These are phyloP conservation scores for Chloroceryle amazona DNA, from an alignment of 2,797 vertebrate species.

Conservation along the genomic window DNA sequence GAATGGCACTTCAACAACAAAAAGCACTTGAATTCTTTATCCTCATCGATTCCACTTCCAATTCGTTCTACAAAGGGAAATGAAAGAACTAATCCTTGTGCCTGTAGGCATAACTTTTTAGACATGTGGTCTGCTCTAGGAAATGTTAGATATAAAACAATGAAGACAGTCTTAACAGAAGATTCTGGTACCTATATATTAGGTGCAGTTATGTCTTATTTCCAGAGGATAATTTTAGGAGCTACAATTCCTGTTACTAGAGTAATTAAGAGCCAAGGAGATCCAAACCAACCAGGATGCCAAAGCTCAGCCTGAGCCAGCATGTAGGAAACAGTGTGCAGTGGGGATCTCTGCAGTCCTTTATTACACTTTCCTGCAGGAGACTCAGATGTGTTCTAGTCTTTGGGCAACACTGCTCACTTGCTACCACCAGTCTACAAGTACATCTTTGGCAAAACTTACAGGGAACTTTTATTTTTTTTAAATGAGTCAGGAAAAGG, in stretches of 20 bases:
- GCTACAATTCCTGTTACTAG: not conserved
- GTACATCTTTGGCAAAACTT: not conserved
- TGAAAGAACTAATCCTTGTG: too few relatives aligned
- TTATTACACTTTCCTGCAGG: not conserved
- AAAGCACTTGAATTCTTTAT: not conserved
- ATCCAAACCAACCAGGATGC: not conserved
- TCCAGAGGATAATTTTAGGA: not conserved
- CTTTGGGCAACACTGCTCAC: not conserved
- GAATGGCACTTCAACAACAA: not conserved
- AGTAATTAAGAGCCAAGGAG: not conserved
- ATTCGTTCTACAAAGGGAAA: not conserved
- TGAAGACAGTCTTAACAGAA: not conserved
- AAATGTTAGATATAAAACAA: not conserved
- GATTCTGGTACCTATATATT: not conserved
- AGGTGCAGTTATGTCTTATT: not conserved
- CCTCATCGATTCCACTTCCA: not conserved
- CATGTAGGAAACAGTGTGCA: not conserved
- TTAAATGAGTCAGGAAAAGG: not conserved
- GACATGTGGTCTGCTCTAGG: not conserved
- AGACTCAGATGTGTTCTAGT: not conserved
- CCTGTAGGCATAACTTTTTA: not conserved
- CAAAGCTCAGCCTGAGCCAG: not conserved
- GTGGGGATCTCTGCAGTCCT: not conserved
- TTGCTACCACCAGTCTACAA: not conserved
- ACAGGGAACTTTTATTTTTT: not conserved